These are phyloP conservation scores for Enteromius fasciolatus DNA, from an alignment of 2,797 vertebrate species.

Conservation along the genomic window DNA sequence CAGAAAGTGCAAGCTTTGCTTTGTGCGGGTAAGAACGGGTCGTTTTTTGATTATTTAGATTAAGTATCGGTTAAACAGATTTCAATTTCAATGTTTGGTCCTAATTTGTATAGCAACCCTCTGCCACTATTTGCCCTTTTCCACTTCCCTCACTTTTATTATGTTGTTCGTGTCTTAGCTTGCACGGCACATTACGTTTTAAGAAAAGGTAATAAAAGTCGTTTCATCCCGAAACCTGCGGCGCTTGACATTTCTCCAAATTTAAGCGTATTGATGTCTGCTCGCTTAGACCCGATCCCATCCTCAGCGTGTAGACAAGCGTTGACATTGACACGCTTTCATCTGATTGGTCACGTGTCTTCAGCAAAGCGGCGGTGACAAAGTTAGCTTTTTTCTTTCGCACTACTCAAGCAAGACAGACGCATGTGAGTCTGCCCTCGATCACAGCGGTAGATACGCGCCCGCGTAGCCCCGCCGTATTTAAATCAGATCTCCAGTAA, in stretches of 20 bases:
- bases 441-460: constrained; percentile 66
- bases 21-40: constrained; percentile 13
- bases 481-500: constrained; percentile 72
- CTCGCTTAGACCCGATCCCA: constrained; percentile 68
- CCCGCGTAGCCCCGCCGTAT: constrained; percentile 59
- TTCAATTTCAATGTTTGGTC: constrained; percentile 25
- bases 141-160: constrained; percentile 44
- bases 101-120: constrained; percentile 26
- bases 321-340: constrained; percentile 75
- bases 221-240: constrained; percentile 70
- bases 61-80: constrained; percentile 30
- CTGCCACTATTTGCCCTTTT: constrained; percentile 16
- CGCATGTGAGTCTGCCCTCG: constrained; percentile 60
- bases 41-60: constrained; percentile 17
- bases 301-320: constrained; percentile 74
- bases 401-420: constrained; percentile 61
- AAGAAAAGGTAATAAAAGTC: constrained; percentile 77
- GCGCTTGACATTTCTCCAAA: constrained; percentile 76
- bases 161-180: constrained; percentile 37
- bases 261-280: constrained; percentile 74
- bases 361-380: constrained; percentile 68
- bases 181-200: constrained; percentile 69
- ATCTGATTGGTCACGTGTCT: constrained; percentile 78
- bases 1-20: constrained; percentile 34
- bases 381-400: constrained; percentile 66